Percentiles rank a stretch among this genome's conserved stretches.
phyloP scores from a whole-genome alignment of 2,113 vertebrate species.

The Coturnix japonica region DNA sequence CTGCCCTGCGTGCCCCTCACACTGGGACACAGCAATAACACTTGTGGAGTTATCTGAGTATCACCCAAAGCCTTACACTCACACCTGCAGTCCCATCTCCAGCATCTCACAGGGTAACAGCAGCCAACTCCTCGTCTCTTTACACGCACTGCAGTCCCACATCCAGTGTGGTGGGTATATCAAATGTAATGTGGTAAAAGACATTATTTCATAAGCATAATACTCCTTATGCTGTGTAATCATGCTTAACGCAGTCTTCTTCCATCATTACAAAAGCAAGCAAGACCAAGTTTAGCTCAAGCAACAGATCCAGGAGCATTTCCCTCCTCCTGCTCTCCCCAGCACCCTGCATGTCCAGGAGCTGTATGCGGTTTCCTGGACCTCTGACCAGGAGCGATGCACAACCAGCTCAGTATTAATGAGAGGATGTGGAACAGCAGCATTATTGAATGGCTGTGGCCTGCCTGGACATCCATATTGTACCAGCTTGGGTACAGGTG shows the following conservation, averaged over 20 bases:
- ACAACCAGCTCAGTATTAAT: slow-evolving; percentile 41
- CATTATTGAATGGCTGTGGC: slow-evolving; percentile 36
- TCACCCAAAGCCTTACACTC: not conserved
- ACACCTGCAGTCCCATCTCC: not conserved
- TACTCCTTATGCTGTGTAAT: not conserved
- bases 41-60: not conserved
- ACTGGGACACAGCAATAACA: not conserved
- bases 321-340: not conserved
- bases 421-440: slow-evolving; percentile 40
- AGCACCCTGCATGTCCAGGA: not conserved
- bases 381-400: slow-evolving; percentile 21
- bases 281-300: not conserved
- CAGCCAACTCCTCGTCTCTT: not conserved
- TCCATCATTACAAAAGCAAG: not conserved
- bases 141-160: not conserved
- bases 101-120: not conserved
- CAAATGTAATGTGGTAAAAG: not conserved
- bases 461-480: slow-evolving; percentile 54
- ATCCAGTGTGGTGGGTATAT: not conserved
- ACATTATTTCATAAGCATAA: not conserved
- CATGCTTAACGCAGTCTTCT: not conserved
- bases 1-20: accelerated
- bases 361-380: not conserved
- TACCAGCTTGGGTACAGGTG: slow-evolving; percentile 32
- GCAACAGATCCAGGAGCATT: not conserved